Base-by-base conservation (phyloP, 2,797 vertebrate genomes). In the Phylloscopus collybita region DNA sequence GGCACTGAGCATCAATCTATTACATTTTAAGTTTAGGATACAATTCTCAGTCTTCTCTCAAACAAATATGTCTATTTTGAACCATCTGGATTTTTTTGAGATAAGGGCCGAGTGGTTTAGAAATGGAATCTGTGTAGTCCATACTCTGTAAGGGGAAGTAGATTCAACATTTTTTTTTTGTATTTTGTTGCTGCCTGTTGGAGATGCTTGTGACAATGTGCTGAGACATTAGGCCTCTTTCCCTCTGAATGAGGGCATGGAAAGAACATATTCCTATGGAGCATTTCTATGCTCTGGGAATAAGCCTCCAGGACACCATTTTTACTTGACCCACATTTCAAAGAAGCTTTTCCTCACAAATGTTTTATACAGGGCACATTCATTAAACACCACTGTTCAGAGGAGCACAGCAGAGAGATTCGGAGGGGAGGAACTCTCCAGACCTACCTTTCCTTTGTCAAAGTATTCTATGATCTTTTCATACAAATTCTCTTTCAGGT, bases 381-480 rank as follows among this genome's bases (percentile, higher is more conserved):
- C 23, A 15, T 83, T 42, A 53, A 85, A 51, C 59, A 27, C 4
- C 1, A 7, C 32, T 42, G 15, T 10, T 47, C 25, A 79, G 78
- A 80, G 54, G 3, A 51, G 60, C n/a, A 32, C 20, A 50, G 54
- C 12, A 71, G 34, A 21, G 71, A 81, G 50, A 30, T n/a, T 10
- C 38, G 59, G 57, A 62, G 21, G 15, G 54, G n/a, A 50, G 66
- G 20, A 83, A 23, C 40, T 66, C 62, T 23, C 13, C 86, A 89
- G 44, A 44, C 76, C 81, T 94, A 99, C 99, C 99, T 99, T 99
- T 97, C 99, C 99, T 98, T 99, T 99, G 98, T 99, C 99, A 79
- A 99, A 99, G 98, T 99, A 99, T 90, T 99, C 98, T 92, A 99
- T 99, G 97, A 99, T 99, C 97, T 97, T 99, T 94, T 99, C 98